Evolutionary conservation across 2,113 vertebrate genomes (phyloP), one percentile per base, ranked within the genome.

Genomic region (Cacatua alba): DNA sequence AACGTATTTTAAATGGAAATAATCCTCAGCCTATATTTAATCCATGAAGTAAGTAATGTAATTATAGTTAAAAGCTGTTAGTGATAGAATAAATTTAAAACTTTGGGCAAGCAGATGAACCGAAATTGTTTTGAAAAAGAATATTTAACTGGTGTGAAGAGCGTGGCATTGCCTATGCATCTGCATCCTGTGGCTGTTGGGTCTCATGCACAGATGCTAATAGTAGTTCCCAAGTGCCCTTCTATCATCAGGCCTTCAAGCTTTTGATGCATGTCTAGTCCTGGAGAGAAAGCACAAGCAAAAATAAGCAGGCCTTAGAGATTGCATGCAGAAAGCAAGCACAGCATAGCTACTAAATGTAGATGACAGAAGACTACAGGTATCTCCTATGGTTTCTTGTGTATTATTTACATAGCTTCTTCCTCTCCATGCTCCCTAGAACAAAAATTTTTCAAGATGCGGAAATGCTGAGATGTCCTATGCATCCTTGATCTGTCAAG

Each of bases 1-100:
- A 90, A 64, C n/a, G 31, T 74, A 48, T 85, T 95, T 92, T 76
- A 81, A 46, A 48, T 17, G 12, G 64, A 96, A 94, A 82, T 92
- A 79, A 88, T 88, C 53, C 43, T 87, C 41, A 64, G 28, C 9
- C 51, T 65, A 23, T 74, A 52, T 88, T 91, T 94, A 90, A 93
- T 80, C 95, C n/a, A 74, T 80, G 17, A 89, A 68, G 25, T 43
- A n/a, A 64, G 44, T 43, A 74, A 92, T 59, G n/a, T 12, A 89
- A 79, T 90, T 62, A 41, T 52, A 71, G 9, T 93, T 72, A 93
- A 92, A 74, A 55, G 9, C 9, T 80, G 11, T 71, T 84, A 92
- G 48, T 46, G 10, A 28, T 84, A 77, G 88, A 82, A 91, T 81
- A 80, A 33, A 85, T 72, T 28, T 87, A 79, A 88, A 53, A 68